These are phyloP conservation scores for Bryconaethiops microstoma DNA, from an alignment of 2,797 vertebrate genomes.

Conservation along the genomic window DNA sequence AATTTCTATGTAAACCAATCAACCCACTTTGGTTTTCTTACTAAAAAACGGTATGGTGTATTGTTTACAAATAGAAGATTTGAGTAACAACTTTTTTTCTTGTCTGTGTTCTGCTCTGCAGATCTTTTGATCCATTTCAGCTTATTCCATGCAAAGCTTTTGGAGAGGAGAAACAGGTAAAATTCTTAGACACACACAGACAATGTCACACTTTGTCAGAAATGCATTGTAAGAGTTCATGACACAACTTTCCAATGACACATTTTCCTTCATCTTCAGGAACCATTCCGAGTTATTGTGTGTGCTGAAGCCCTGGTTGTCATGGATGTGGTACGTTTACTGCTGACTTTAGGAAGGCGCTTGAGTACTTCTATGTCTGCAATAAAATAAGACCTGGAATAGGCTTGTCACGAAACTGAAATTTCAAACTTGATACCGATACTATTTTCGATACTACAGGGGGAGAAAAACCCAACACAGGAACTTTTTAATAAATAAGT, in stretches of 20 bases:
- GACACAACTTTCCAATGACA: no score
- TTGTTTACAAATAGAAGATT: neutral
- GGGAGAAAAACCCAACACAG: no score
- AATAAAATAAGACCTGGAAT: no score
- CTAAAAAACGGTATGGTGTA: neutral
- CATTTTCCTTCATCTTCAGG: slow-evolving; percentile 73
- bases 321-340: slow-evolving; percentile 93
- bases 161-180: slow-evolving; percentile 88
- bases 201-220: neutral
- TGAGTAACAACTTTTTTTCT: neutral
- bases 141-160: slow-evolving; percentile 92
- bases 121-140: slow-evolving; percentile 96
- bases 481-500: no score
- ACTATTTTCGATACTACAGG: no score
- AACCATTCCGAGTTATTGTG: slow-evolving; percentile 91
- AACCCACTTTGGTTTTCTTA: neutral
- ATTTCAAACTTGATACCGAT: no score
- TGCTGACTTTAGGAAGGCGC: neutral
- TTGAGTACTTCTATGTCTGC: neutral
- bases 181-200: slow-evolving; percentile 17
- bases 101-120: slow-evolving; percentile 57
- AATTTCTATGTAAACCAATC: neutral
- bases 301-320: slow-evolving; percentile 92
- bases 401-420: no score
- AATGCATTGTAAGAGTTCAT: no score